A percentile compares a stretch with the other conserved stretches of the same genome.
Conservation (phyloP, 1,140 invertebrate species). For the Anastrepha ludens region DNA sequence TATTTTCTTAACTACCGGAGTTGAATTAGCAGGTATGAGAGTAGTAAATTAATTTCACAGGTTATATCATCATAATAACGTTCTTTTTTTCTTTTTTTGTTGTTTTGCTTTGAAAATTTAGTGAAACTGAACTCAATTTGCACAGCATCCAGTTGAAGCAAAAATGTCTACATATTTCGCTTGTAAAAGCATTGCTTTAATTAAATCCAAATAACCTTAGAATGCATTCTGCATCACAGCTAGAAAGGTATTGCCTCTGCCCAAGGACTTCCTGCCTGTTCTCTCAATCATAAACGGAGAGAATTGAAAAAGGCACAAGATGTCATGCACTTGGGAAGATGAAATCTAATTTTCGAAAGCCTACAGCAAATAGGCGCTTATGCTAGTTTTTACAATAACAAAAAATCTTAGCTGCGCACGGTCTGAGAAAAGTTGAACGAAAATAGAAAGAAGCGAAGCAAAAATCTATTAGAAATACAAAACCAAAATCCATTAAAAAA, state of each 20-base stretch:
- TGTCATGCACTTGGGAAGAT: neutral
- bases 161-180: too few relatives aligned
- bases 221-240: neutral
- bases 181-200: neutral
- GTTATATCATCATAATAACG: too few relatives aligned
- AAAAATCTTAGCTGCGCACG: neutral
- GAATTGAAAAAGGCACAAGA: neutral
- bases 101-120: too few relatives aligned
- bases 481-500: neutral
- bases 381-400: neutral
- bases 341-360: conserved; percentile 17
- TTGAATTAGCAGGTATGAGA: too few relatives aligned
- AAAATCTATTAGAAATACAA: neutral
- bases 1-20: too few relatives aligned
- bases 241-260: neutral
- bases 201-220: conserved; percentile 14
- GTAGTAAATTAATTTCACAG: too few relatives aligned
- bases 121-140: too few relatives aligned
- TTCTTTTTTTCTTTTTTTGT: too few relatives aligned
- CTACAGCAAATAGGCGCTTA: neutral
- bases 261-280: conserved; percentile 13
- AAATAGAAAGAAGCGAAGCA: neutral
- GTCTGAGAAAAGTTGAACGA: too few relatives aligned
- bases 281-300: neutral
- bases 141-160: too few relatives aligned